phyloP scores from a whole-genome alignment of 2,888 invertebrate genomes.

The Drosophila picticornis region DNA sequence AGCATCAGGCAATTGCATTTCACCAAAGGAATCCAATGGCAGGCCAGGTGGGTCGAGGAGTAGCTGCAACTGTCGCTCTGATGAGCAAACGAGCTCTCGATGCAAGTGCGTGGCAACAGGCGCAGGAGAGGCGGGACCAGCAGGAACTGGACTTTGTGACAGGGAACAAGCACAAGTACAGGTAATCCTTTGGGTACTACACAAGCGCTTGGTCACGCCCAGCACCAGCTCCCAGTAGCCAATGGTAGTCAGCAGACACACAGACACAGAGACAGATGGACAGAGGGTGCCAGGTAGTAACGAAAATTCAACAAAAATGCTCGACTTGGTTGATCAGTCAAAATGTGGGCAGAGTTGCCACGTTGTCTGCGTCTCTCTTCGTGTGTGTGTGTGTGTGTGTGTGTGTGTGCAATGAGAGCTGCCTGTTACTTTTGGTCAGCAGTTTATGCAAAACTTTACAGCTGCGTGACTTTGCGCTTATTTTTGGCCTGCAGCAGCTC shows the following conservation, averaged over 20 bases:
- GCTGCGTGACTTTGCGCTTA: conserved; percentile 61
- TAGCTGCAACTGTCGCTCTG: conserved; percentile 57
- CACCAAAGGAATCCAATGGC: conserved; percentile 8
- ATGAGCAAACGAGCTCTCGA: conserved; percentile 48
- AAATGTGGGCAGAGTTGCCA: conserved; percentile 30
- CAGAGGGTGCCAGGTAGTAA: conserved; percentile 15
- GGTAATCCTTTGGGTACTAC: conserved; percentile 76
- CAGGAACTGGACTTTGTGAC: conserved; percentile 53
- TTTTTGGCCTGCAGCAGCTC: conserved; percentile 44
- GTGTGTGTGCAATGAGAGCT: conserved; percentile 27
- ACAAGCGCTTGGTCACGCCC: conserved; percentile 55
- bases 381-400: conserved; percentile 3
- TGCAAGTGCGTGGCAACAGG: conserved; percentile 66
- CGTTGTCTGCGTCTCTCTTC: conserved; percentile 4
- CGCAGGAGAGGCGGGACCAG: not conserved
- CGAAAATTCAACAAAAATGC: conserved; percentile 67
- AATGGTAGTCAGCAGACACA: conserved; percentile 8
- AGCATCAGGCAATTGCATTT: conserved; percentile 42
- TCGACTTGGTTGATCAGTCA: conserved; percentile 56
- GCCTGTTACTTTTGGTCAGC: conserved; percentile 49
- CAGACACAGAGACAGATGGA: conserved; percentile 9
- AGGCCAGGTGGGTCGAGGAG: conserved; percentile 2
- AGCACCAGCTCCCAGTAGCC: conserved; percentile 7
- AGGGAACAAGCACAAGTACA: conserved; percentile 73
- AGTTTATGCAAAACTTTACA: conserved; percentile 62